Evolutionary conservation across 2,113 vertebrate genomes (phyloP).

Genomic region (Pluvialis apricaria): DNA sequence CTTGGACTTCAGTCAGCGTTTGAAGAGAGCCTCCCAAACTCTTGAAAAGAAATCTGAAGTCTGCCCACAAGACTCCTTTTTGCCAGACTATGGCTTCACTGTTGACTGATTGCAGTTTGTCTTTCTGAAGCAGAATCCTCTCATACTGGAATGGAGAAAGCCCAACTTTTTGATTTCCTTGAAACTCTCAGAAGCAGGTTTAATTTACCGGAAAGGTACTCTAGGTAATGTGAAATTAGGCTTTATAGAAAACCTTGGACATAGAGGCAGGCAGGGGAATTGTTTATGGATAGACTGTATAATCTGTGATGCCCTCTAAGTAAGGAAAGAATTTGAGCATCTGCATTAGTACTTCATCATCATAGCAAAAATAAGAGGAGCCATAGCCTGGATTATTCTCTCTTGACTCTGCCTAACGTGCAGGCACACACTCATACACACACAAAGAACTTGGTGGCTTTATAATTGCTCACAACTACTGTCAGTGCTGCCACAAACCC

Average conservation of each 20-base stretch:
- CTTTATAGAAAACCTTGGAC: not conserved
- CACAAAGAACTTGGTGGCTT: not conserved
- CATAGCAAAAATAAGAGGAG: not conserved
- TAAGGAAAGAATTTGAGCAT: not conserved
- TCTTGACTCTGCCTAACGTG: accelerated
- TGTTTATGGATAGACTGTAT: not conserved
- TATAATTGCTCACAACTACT: not conserved
- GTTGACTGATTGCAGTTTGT: not conserved
- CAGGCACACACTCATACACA: not conserved
- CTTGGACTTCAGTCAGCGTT: not conserved
- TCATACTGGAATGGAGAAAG: not conserved
- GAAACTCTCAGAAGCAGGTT: not conserved
- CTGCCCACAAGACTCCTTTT: not conserved
- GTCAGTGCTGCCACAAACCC: not conserved
- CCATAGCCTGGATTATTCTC: not conserved
- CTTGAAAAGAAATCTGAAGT: not conserved
- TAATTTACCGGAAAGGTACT: not conserved
- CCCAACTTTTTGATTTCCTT: not conserved
- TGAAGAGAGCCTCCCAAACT: not conserved
- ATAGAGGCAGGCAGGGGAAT: not conserved
- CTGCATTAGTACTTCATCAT: not conserved
- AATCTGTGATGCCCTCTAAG: not conserved
- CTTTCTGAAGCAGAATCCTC: not conserved
- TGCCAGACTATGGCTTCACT: accelerated
- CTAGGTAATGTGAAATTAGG: not conserved